Percentiles rank a stretch among this genome's conserved stretches.
These are phyloP conservation scores for Eclectus roratus DNA, from an alignment of 2,113 vertebrate genomes.

Conservation along the genomic window DNA sequence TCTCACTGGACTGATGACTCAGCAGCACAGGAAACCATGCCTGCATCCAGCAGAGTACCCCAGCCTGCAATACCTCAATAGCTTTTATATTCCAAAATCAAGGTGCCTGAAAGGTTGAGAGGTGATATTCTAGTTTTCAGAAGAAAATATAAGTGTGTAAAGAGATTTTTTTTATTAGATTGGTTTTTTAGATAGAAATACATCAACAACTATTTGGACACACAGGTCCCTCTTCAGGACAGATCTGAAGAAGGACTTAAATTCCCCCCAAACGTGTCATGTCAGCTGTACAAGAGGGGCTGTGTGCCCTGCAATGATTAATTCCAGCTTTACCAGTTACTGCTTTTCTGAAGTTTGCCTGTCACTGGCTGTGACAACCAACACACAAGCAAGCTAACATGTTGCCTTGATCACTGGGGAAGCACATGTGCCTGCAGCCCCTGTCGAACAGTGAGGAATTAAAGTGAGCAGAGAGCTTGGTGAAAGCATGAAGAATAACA, in stretches of 20 bases:
- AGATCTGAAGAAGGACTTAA: not conserved
- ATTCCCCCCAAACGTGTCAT: not conserved
- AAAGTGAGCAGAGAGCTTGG: not conserved
- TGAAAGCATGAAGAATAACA: not conserved
- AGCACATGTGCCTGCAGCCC: accelerated
- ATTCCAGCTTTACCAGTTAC: not conserved
- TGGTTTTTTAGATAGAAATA: not conserved
- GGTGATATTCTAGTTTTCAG: not conserved
- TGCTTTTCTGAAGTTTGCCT: not conserved
- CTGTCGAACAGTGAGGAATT: accelerated
- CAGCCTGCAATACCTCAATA: not conserved
- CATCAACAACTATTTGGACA: not conserved
- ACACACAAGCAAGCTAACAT: not conserved
- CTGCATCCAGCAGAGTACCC: accelerated
- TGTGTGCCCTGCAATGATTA: not conserved
- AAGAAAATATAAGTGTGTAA: not conserved
- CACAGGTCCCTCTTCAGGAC: not conserved
- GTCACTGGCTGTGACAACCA: not conserved
- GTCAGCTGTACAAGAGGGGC: not conserved
- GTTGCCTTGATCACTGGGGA: not conserved
- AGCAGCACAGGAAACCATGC: not conserved
- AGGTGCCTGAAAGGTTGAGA: not conserved
- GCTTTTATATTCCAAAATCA: not conserved
- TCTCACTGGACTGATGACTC: not conserved
- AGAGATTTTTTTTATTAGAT: not conserved